phyloP scores from a whole-genome alignment of 1,140 invertebrate genomes.

The Sarcophaga peregrina region DNA sequence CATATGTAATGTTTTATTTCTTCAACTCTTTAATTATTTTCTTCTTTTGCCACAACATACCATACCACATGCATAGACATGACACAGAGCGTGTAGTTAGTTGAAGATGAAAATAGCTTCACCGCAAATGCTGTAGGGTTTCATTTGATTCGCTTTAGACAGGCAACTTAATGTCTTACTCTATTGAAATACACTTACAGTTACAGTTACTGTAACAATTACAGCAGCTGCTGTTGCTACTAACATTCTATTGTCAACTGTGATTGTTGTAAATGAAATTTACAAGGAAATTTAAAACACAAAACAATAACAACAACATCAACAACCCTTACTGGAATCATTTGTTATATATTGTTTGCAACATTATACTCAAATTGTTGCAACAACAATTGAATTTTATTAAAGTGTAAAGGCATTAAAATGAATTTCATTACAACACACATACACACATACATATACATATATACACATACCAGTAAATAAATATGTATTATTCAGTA shows the following conservation, averaged over 20 bases:
- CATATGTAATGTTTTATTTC: too few relatives aligned
- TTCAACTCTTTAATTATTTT: too few relatives aligned
- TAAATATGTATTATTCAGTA: too few relatives aligned
- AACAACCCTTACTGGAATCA: too few relatives aligned
- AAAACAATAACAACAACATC: too few relatives aligned
- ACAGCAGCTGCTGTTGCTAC: background rate
- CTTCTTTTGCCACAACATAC: too few relatives aligned
- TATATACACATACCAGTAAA: background rate
- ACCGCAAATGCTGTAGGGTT: background rate
- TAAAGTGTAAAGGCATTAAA: conserved; percentile 10
- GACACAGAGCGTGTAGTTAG: too few relatives aligned
- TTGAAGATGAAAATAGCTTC: background rate
- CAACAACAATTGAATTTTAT: conserved; percentile 24
- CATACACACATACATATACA: background rate
- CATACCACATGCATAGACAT: too few relatives aligned
- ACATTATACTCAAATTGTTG: conserved; percentile 6
- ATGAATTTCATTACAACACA: background rate
- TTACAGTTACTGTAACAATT: background rate
- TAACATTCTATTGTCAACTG: background rate
- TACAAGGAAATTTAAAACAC: background rate
- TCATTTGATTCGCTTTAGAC: background rate
- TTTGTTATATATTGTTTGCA: too few relatives aligned
- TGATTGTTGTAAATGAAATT: conserved; percentile 22
- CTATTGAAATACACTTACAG: background rate
- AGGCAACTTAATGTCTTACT: background rate